Evolutionary conservation across 2,113 vertebrate species (phyloP).

Genomic region (Brienomyrus longianalis): DNA sequence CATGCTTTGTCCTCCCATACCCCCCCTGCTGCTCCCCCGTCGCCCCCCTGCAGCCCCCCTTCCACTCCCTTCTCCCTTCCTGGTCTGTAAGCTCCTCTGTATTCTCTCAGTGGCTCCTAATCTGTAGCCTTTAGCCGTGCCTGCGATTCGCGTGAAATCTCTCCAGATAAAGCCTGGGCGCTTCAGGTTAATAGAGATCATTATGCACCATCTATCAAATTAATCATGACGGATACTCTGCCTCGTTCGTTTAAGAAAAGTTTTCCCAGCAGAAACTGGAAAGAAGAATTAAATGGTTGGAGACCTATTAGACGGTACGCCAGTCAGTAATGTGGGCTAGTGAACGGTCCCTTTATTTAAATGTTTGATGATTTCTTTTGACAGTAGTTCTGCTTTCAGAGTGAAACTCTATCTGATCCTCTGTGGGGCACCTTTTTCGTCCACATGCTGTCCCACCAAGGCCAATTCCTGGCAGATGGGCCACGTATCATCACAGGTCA

Average conservation of each 20-base stretch:
- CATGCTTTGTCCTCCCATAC: neutral
- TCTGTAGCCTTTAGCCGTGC: neutral
- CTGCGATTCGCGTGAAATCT: neutral
- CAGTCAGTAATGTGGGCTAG: neutral
- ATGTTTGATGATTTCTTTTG: neutral
- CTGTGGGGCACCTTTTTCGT: neutral
- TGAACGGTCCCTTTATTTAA: neutral
- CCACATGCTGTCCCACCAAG: neutral
- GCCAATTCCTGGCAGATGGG: neutral
- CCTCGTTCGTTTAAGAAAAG: neutral
- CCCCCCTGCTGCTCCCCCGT: neutral
- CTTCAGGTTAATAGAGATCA: conserved; percentile 7
- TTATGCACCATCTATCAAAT: conserved; percentile 5
- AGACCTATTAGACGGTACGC: neutral
- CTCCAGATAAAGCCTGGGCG: neutral
- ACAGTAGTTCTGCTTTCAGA: neutral
- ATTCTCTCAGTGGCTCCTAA: neutral
- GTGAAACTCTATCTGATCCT: neutral
- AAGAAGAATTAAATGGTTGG: neutral
- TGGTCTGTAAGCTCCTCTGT: neutral
- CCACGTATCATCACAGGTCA: neutral
- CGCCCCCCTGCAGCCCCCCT: neutral
- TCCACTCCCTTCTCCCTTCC: neutral
- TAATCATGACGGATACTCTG: neutral
- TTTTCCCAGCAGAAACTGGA: neutral